Percentiles rank a stretch among this genome's conserved stretches.
Conservation (phyloP, 2,113 vertebrate genomes). For the Rana temporaria region DNA sequence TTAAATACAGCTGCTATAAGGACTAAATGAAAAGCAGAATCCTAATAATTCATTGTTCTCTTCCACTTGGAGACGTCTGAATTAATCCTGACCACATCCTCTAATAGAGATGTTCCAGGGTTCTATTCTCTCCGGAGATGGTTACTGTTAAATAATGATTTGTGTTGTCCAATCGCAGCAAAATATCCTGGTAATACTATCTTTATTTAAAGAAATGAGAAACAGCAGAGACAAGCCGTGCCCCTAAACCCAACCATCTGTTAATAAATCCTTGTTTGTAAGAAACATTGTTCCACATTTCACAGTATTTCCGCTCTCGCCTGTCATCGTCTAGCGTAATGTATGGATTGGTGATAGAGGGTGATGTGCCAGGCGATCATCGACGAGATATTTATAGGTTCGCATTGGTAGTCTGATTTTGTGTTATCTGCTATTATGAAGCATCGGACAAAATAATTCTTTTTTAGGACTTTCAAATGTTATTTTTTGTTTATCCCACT, state of each 20-base stretch:
- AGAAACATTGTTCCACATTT: slow-evolving; percentile 36
- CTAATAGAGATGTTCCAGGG: slow-evolving; percentile 36
- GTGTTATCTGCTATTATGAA: neutral
- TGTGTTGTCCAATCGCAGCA: slow-evolving; percentile 5
- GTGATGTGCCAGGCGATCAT: slow-evolving; percentile 3
- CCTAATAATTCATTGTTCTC: slow-evolving; percentile 3
- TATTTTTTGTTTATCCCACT: no score
- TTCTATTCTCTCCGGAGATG: slow-evolving; percentile 8
- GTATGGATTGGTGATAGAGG: slow-evolving; percentile 26
- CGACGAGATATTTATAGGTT: neutral
- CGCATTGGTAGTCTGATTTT: neutral
- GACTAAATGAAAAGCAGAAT: slow-evolving; percentile 17
- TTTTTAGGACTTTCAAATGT: no score
- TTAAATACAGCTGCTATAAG: neutral
- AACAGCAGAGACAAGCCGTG: slow-evolving; percentile 28
- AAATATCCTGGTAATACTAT: slow-evolving; percentile 40
- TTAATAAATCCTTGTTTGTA: slow-evolving; percentile 39
- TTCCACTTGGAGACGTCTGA: neutral
- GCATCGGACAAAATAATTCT: neutral
- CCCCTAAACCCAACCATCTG: slow-evolving; percentile 32
- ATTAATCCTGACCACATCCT: slow-evolving; percentile 40
- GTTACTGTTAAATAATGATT: slow-evolving; percentile 45
- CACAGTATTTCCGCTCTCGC: slow-evolving; percentile 27
- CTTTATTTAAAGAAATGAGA: slow-evolving; percentile 44
- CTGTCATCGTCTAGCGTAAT: slow-evolving; percentile 9